Conservation (phyloP, 2,797 vertebrate genomes). For the Enteromius afrohamiltoni region DNA sequence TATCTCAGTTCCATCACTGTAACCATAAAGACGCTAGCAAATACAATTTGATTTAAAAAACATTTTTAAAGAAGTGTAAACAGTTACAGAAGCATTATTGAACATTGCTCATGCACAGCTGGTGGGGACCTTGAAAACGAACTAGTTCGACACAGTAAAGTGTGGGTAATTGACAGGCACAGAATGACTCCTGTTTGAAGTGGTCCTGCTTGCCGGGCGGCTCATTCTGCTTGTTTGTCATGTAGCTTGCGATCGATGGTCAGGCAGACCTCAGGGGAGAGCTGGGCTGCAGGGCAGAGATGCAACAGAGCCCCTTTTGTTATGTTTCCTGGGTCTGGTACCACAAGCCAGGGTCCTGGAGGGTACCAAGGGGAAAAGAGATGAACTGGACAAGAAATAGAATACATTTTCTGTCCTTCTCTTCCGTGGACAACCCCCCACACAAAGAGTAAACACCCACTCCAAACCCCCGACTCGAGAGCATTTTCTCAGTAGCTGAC, state of each 20-base stretch:
- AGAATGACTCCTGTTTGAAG: constrained; percentile 65
- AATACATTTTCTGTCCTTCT: constrained; percentile 65
- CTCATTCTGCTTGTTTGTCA: constrained; percentile 69
- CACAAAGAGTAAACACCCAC: constrained; percentile 10
- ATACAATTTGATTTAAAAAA: background rate
- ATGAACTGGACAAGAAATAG: constrained; percentile 66
- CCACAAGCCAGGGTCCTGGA: constrained; percentile 64
- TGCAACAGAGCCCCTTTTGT: constrained; percentile 73
- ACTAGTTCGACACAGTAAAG: constrained; percentile 48
- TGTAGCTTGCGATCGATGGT: constrained; percentile 73
- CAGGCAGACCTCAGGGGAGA: constrained; percentile 66
- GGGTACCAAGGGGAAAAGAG: constrained; percentile 59
- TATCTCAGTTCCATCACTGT: background rate
- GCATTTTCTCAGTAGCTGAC: constrained; percentile 20
- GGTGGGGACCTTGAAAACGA: constrained; percentile 41
- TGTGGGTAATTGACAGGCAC: constrained; percentile 73
- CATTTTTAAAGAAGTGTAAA: constrained; percentile 14
- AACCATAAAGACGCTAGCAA: background rate
- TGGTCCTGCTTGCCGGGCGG: constrained; percentile 60
- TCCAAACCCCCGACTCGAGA: background rate
- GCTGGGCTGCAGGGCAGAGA: constrained; percentile 66
- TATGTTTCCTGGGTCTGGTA: constrained; percentile 66
- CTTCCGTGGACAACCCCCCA: constrained; percentile 23
- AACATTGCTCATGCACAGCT: constrained; percentile 40
- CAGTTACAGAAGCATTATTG: constrained; percentile 44